Evolutionary conservation across 2,797 vertebrate species (phyloP).

Genomic region (Falco cherrug): DNA sequence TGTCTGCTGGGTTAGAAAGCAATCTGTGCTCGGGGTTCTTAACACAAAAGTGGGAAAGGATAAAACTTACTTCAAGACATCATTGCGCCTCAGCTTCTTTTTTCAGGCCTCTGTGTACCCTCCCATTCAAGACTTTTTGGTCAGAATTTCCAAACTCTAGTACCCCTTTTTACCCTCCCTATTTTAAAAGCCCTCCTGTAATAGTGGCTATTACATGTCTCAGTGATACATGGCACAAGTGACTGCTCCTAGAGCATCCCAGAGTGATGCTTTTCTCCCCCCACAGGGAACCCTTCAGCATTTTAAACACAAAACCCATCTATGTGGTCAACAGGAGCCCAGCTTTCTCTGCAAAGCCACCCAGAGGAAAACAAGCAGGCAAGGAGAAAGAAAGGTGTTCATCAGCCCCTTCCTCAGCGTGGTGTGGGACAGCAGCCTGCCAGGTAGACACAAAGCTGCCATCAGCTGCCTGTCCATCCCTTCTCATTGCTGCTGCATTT

Average conservation of each 20-base stretch:
- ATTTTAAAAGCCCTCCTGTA: not conserved
- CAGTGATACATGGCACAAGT: not conserved
- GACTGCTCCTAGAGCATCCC: not conserved
- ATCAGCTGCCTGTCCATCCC: not conserved
- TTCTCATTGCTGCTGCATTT: not conserved
- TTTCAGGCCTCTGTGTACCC: not conserved
- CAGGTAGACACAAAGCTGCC: not conserved
- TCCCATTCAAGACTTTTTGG: not conserved
- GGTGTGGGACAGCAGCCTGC: accelerated
- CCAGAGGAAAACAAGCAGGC: not conserved
- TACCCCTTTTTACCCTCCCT: not conserved
- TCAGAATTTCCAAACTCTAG: not conserved
- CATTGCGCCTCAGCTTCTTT: not conserved
- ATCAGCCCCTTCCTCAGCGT: not conserved
- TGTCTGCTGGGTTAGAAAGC: not conserved
- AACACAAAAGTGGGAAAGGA: not conserved
- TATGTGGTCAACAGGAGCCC: accelerated
- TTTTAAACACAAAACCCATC: not conserved
- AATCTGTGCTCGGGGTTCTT: not conserved
- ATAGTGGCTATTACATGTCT: accelerated
- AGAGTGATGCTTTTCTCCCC: not conserved
- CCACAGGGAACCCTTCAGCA: accelerated
- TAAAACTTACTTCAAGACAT: not conserved
- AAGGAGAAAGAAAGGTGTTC: not conserved
- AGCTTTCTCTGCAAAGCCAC: not conserved